A percentile compares a stretch with the other conserved stretches of the same genome.
These are phyloP conservation scores for Laodelphax striatellus DNA, from an alignment of 1,140 invertebrate genomes.

Conservation along the genomic window DNA sequence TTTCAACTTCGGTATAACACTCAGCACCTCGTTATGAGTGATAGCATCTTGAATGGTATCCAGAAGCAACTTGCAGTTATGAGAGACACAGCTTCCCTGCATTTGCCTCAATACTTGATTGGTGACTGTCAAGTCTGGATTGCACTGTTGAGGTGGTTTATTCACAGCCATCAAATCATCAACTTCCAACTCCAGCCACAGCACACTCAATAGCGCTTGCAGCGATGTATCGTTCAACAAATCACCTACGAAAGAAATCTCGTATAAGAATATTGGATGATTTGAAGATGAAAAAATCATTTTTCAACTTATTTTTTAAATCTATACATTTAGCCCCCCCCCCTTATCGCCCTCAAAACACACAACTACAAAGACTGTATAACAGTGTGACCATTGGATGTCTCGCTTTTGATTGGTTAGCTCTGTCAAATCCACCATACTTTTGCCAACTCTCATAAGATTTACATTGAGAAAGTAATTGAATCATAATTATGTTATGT, in stretches of 20 bases:
- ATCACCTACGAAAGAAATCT: neutral
- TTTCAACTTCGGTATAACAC: slow-evolving; percentile 38
- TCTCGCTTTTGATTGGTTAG: no score
- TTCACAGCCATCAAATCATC: neutral
- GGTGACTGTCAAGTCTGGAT: neutral
- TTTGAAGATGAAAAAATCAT: no score
- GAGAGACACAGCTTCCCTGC: neutral
- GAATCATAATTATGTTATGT: no score
- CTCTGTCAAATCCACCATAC: no score
- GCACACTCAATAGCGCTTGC: neutral
- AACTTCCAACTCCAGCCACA: neutral
- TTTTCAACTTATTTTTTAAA: no score
- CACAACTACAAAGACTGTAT: no score
- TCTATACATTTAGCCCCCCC: no score
- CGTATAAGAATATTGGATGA: no score
- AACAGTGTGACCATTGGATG: no score
- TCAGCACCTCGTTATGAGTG: slow-evolving; percentile 39
- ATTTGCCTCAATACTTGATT: neutral
- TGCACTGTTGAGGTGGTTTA: neutral
- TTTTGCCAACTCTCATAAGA: no score
- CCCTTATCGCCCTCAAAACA: no score
- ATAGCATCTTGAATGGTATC: slow-evolving; percentile 47
- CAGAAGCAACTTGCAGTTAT: slow-evolving; percentile 32
- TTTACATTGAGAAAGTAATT: no score
- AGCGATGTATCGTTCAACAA: neutral